Conservation (phyloP, 2,888 invertebrate genomes). For the Ennomos fuscantarius region DNA sequence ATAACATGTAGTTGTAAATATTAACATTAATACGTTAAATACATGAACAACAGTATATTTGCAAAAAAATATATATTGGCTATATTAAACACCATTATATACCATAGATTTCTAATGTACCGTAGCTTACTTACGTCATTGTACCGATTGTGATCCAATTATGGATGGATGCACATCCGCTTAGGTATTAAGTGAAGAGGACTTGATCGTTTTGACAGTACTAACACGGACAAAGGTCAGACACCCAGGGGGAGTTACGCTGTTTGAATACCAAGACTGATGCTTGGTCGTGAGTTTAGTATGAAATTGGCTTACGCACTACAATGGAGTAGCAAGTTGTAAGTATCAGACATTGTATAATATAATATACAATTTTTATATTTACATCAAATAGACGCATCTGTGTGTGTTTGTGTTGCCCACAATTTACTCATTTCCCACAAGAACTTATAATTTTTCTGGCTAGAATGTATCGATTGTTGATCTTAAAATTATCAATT, state of each 20-base stretch:
- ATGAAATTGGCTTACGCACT: slow-evolving; percentile 32
- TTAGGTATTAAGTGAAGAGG: slow-evolving; percentile 76
- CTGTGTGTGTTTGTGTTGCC: too few relatives aligned
- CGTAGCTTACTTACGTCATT: slow-evolving; percentile 65
- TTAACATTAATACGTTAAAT: too few relatives aligned
- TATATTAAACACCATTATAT: slow-evolving; percentile 6
- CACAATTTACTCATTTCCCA: too few relatives aligned
- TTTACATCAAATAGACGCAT: too few relatives aligned
- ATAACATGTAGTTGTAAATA: too few relatives aligned
- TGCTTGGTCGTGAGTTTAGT: slow-evolving; percentile 27
- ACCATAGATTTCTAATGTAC: slow-evolving; percentile 49
- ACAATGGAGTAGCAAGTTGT: too few relatives aligned
- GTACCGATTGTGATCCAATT: slow-evolving; percentile 80
- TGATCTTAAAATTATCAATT: too few relatives aligned
- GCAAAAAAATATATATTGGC: slow-evolving; percentile 12
- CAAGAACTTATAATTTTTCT: too few relatives aligned
- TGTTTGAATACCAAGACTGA: slow-evolving; percentile 38
- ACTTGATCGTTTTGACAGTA: slow-evolving; percentile 60
- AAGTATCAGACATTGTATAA: too few relatives aligned
- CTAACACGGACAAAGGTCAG: slow-evolving; percentile 41
- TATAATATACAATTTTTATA: too few relatives aligned
- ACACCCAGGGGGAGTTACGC: slow-evolving; percentile 34
- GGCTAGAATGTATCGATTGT: too few relatives aligned
- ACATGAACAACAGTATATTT: too few relatives aligned
- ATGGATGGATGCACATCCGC: slow-evolving; percentile 73